Evolutionary conservation across 2,113 vertebrate genomes (phyloP).

Genomic region (Cygnus buccinator): DNA sequence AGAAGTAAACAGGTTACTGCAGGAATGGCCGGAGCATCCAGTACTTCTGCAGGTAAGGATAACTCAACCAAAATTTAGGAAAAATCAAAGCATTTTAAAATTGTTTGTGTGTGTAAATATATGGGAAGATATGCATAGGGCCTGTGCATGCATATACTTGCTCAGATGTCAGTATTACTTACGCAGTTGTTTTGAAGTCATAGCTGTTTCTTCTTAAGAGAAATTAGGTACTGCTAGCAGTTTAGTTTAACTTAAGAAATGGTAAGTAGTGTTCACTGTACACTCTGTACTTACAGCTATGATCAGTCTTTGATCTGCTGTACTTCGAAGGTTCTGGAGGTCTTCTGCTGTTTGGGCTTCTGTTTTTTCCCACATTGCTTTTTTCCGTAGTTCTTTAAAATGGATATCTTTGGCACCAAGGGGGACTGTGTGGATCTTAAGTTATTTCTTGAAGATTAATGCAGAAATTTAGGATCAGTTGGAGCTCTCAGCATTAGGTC

Average conservation of each 20-base stretch:
- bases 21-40: slow-evolving; percentile 95
- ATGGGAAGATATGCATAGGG: not conserved
- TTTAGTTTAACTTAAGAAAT: not conserved
- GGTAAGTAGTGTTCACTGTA: not conserved
- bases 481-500: not conserved
- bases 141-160: not conserved
- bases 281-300: not conserved
- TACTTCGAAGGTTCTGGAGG: not conserved
- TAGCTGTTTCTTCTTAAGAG: not conserved
- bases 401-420: not conserved
- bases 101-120: not conserved
- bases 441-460: not conserved
- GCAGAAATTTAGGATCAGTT: not conserved
- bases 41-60: slow-evolving; percentile 88
- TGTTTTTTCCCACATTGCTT: not conserved
- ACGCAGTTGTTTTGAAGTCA: not conserved
- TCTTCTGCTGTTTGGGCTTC: not conserved
- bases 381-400: not conserved
- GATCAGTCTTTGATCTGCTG: not conserved
- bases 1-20: slow-evolving; percentile 81
- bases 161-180: not conserved
- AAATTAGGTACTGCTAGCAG: not conserved
- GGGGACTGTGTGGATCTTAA: not conserved
- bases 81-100: not conserved
- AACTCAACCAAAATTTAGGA: not conserved